A percentile compares a stretch with the other conserved stretches of the same genome.
phyloP scores from a whole-genome alignment of 2,113 vertebrate species.

The Sylvilagus bachmani region DNA sequence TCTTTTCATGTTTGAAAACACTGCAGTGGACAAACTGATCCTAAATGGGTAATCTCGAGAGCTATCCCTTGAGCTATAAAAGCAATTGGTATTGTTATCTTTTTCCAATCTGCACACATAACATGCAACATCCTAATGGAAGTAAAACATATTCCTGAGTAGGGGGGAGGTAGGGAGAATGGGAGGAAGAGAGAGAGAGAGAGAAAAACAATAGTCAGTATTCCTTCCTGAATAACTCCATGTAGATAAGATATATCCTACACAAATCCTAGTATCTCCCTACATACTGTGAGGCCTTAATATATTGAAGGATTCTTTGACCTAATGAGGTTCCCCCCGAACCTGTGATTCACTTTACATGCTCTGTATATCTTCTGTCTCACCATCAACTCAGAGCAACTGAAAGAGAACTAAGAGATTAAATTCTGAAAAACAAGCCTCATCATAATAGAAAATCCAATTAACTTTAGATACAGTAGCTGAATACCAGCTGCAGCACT shows the following conservation, averaged over 20 bases:
- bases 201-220: constrained; percentile 8
- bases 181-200: neutral
- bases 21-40: constrained; percentile 50
- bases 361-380: constrained; percentile 14
- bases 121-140: constrained; percentile 65
- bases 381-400: constrained; percentile 26
- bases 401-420: constrained; percentile 41
- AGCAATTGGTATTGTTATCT: constrained; percentile 44
- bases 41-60: constrained; percentile 63
- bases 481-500: constrained; percentile 22
- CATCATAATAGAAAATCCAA: constrained; percentile 79
- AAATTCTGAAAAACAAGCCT: constrained; percentile 70
- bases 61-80: constrained; percentile 27
- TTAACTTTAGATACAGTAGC: constrained; percentile 51
- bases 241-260: neutral
- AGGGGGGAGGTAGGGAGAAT: neutral
- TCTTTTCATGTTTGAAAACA: constrained; percentile 75
- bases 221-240: constrained; percentile 49
- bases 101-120: constrained; percentile 51
- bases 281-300: neutral
- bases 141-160: constrained; percentile 63
- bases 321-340: neutral
- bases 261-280: constrained; percentile 5
- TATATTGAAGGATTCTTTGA: constrained; percentile 4
- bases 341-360: neutral